Percentiles rank a stretch among this genome's conserved stretches.
These are phyloP conservation scores for Panurus biarmicus DNA, from an alignment of 2,113 vertebrate species.

Conservation along the genomic window DNA sequence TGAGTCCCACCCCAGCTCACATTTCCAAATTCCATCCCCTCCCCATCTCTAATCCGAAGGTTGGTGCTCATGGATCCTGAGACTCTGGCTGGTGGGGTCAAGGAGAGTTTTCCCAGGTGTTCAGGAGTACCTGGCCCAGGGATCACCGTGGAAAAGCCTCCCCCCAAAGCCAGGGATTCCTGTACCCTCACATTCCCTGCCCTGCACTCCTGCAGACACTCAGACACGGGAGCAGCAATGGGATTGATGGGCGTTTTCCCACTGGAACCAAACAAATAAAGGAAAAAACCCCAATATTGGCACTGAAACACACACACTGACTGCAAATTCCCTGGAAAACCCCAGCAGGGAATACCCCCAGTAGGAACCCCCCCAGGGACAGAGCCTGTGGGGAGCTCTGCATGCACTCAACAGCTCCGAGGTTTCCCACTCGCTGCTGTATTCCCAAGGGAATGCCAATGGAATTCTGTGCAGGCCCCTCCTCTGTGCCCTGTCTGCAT, in stretches of 20 bases:
- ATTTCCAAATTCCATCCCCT: not conserved
- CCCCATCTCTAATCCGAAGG: too few species aligned
- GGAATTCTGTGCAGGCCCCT: not conserved
- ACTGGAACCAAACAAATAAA: not conserved
- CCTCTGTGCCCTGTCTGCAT: not conserved
- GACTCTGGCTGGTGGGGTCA: not conserved
- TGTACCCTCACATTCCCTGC: not conserved
- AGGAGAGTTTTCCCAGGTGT: not conserved
- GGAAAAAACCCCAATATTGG: rapidly evolving
- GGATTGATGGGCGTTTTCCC: not conserved
- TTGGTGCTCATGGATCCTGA: not conserved
- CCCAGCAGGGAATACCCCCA: not conserved
- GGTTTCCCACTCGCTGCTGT: not conserved
- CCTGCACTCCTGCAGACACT: not conserved
- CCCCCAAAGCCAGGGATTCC: not conserved
- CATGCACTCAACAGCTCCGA: not conserved
- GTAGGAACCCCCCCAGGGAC: not conserved
- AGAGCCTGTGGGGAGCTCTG: not conserved
- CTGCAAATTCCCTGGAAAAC: not conserved
- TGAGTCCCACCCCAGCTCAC: not conserved
- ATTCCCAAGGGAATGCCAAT: not conserved
- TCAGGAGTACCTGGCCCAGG: not conserved
- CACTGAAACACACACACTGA: rapidly evolving
- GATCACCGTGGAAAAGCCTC: rapidly evolving
- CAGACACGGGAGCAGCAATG: not conserved